Conservation (phyloP, 2,113 vertebrate genomes). For the Hyperopisus bebe region DNA sequence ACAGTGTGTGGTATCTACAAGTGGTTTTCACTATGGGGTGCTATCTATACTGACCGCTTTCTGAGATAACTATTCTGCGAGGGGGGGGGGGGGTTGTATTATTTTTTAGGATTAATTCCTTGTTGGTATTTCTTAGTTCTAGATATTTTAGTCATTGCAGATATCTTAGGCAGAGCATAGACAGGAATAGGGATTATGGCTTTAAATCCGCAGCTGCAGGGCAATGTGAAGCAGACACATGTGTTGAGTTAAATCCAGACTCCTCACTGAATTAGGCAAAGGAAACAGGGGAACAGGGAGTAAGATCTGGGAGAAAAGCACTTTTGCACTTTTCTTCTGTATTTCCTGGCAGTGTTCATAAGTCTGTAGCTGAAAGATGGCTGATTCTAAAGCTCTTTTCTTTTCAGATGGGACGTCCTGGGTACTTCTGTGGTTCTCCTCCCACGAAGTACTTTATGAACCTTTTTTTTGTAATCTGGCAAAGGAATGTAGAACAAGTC, state of each 20-base stretch:
- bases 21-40: background rate
- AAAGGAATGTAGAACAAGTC: background rate
- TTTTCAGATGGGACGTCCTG: background rate
- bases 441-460: background rate
- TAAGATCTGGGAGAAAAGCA: conserved; percentile 1
- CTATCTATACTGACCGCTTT: background rate
- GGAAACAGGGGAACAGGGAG: background rate
- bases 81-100: background rate
- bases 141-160: conserved; percentile 27
- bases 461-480: background rate
- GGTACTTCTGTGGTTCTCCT: background rate
- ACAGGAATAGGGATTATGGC: background rate
- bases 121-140: background rate
- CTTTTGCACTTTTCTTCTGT: background rate
- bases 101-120: background rate
- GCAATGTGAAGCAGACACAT: background rate
- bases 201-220: background rate
- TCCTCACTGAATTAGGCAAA: background rate
- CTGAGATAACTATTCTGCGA: background rate
- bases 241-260: background rate
- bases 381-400: conserved; percentile 7
- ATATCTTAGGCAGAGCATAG: conserved; percentile 41
- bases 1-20: background rate
- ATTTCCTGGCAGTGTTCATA: background rate
- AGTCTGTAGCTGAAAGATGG: background rate